These are phyloP conservation scores for Vulpes lagopus DNA, from an alignment of 2,113 vertebrate genomes.

Conservation along the genomic window DNA sequence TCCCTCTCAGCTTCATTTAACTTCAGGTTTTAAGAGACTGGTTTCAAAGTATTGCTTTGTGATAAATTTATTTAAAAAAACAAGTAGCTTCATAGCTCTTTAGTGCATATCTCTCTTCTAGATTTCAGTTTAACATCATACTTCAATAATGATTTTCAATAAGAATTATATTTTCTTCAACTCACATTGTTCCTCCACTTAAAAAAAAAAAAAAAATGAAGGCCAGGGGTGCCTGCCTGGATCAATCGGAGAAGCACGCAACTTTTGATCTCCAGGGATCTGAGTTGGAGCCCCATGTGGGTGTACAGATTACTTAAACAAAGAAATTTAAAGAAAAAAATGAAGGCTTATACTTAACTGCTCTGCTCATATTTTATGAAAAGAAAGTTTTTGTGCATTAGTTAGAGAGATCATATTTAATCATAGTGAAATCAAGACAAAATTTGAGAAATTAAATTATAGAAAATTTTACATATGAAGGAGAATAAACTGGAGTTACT, in stretches of 20 bases:
- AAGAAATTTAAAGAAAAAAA: not conserved
- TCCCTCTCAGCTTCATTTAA: conserved; percentile 9
- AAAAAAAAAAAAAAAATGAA: not conserved
- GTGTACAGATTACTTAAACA: not conserved
- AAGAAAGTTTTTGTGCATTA: not conserved
- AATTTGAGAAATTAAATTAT: not conserved
- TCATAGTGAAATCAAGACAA: not conserved
- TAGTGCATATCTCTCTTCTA: not conserved
- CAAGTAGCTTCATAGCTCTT: not conserved
- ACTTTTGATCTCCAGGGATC: too few relatives aligned
- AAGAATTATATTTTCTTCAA: not conserved
- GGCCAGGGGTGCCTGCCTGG: not conserved
- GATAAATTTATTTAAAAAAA: not conserved
- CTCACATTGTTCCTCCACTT: not conserved
- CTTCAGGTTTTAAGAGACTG: not conserved
- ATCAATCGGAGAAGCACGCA: not conserved
- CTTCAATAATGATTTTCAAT: conserved; percentile 12
- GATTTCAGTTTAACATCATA: not conserved
- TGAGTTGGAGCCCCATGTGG: too few relatives aligned
- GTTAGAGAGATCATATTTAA: not conserved
- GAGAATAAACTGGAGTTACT: not conserved
- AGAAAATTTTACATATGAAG: not conserved
- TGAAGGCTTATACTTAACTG: not conserved
- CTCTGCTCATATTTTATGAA: not conserved
- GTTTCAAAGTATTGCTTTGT: not conserved